Evolutionary conservation across 2,888 invertebrate genomes (phyloP).

Genomic region (Zonitis immaculata): DNA sequence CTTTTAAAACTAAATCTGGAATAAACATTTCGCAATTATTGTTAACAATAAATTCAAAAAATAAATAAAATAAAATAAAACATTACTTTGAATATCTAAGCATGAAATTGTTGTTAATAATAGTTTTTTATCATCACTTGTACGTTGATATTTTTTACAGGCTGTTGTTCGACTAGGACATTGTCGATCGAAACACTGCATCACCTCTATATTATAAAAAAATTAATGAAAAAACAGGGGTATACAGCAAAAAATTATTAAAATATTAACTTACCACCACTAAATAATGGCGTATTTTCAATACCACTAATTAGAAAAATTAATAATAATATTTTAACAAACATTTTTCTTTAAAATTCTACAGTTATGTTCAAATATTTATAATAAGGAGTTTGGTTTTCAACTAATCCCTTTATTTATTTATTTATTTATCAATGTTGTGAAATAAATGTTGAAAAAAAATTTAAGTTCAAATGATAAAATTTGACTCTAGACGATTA

Average conservation of each 20-base stretch:
- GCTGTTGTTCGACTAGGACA: conserved; percentile 21
- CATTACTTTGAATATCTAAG: conserved; percentile 19
- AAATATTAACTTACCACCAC: conserved; percentile 3
- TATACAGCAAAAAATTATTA: too few species aligned
- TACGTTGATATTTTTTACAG: conserved; percentile 21
- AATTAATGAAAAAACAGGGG: background rate
- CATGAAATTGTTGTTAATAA: conserved; percentile 19
- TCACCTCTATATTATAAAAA: background rate
- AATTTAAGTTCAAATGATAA: too few species aligned
- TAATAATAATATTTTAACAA: background rate
- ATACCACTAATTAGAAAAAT: background rate
- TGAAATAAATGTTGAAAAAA: too few species aligned
- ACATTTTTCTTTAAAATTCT: background rate
- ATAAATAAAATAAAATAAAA: background rate
- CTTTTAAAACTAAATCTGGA: conserved; percentile 16
- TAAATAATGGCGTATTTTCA: background rate
- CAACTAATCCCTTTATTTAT: too few species aligned
- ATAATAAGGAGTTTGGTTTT: too few species aligned
- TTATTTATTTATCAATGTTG: too few species aligned
- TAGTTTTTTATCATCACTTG: conserved; percentile 18
- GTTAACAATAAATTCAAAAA: background rate
- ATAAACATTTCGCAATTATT: too few species aligned
- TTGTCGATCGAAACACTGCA: conserved; percentile 17
- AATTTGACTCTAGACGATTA: too few species aligned
- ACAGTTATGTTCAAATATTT: too few species aligned